Evolutionary conservation across 2,797 vertebrate genomes (phyloP), one percentile per base, ranked within the genome.

Genomic region (Danio aesculapii): DNA sequence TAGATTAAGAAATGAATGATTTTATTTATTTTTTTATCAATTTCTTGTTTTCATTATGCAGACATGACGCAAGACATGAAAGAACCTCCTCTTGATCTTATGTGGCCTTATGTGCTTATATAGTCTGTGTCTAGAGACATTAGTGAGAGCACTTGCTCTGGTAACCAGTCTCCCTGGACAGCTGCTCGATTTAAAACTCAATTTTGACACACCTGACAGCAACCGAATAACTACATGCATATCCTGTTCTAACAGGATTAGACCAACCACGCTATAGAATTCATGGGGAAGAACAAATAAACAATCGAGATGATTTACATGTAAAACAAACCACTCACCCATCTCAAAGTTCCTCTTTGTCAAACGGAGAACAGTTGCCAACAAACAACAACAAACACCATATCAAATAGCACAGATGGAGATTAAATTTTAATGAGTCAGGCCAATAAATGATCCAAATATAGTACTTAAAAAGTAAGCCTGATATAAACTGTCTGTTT

Each of bases 141-240:
- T 50, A 46, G 55, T 62, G 44, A 43, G 69, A 75, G 58, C n/a
- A 73, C 10, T 43, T 78, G 67, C 67, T 41, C 86, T 82, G 85
- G 85, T 84, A 76, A 86, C 85, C 8, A 49, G 75, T 83, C 86
- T 87, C 85, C 49, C 79, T 74, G 67, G 52, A 11, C 70, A 19
- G 43, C 19, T 49, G 61, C 52, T 58, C 41, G 14, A 12, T 46
- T 67, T 58, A 19, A n/a, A 71, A 53, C 30, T 14, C 0, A 1
- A 71, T 79, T 80, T 47, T 43, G 43, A 73, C 61, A 80, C 70
- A 39, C 69, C 19, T 0, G 19, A 49, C 50, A 17, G 6, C 52
- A 10, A 58, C 58, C 53, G 44, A 67, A 47, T 47, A 58, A 49
- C 70, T 7, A 52, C 41, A 8, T 41, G 19, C 44, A 49, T 50